Evolutionary conservation across 2,797 vertebrate genomes (phyloP).

Genomic region (Myotis findleyi): DNA sequence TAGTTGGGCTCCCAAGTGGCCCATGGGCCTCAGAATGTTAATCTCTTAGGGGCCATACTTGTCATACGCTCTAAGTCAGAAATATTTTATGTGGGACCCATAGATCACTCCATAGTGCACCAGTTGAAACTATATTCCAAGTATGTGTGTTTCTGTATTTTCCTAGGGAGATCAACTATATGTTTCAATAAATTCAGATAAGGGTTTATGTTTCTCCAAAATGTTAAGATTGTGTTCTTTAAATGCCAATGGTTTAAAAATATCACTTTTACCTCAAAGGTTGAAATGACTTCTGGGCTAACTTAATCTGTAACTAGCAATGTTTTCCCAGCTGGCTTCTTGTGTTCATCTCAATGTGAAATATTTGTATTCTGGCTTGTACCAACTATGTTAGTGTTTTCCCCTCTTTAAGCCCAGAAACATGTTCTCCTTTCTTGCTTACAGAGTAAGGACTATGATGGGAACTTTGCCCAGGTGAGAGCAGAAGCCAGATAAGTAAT

Average conservation of each 20-base stretch:
- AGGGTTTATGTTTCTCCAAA: not conserved
- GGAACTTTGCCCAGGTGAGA: constrained; percentile 71
- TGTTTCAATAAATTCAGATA: constrained; percentile 16
- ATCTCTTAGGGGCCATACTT: not conserved
- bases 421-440: constrained; percentile 70
- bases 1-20: not conserved
- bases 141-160: not conserved
- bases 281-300: constrained; percentile 55
- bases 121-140: not conserved
- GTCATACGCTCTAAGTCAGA: not conserved
- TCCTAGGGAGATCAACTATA: not conserved
- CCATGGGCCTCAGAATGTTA: not conserved
- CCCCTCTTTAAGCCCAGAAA: constrained; percentile 48
- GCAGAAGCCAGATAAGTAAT: constrained; percentile 73
- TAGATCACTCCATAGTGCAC: not conserved
- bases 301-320: constrained; percentile 51
- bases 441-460: constrained; percentile 46
- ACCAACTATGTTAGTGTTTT: constrained; percentile 36
- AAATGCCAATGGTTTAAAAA: constrained; percentile 59
- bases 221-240: not conserved
- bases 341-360: constrained; percentile 68
- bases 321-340: constrained; percentile 72
- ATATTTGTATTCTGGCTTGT: constrained; percentile 61
- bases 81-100: not conserved
- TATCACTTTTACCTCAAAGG: constrained; percentile 27